These are phyloP conservation scores for Gandaritis pyraliata DNA, from an alignment of 2,888 invertebrate species.

Conservation along the genomic window DNA sequence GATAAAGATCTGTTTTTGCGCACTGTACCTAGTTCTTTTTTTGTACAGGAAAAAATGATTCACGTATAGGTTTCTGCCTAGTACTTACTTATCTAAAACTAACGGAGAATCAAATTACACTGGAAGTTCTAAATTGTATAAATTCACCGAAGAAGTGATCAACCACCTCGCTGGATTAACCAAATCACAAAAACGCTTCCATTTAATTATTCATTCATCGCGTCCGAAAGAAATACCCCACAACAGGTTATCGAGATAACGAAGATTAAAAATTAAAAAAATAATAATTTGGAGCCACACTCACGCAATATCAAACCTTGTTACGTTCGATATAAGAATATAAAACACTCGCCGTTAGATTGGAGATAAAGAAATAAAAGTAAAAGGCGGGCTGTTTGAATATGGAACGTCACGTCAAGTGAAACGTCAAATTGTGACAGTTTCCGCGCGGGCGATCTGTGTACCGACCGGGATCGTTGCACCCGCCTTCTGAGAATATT, in stretches of 20 bases:
- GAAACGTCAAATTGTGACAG: conserved; percentile 83
- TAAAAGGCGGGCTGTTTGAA: conserved; percentile 80
- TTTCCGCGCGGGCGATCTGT: conserved; percentile 78
- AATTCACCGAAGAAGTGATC: too few relatives aligned
- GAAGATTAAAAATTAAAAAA: conserved; percentile 70
- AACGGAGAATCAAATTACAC: too few relatives aligned
- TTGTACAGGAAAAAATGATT: too few relatives aligned
- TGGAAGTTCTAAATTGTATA: too few relatives aligned
- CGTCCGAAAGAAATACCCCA: conserved; percentile 77
- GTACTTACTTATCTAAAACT: too few relatives aligned
- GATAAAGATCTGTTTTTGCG: too few relatives aligned
- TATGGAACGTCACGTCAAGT: conserved; percentile 81
- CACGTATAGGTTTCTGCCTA: too few relatives aligned
- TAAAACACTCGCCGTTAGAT: conserved; percentile 63
- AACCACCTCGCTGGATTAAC: conserved; percentile 61
- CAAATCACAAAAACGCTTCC: conserved; percentile 75
- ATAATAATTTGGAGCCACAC: conserved; percentile 43
- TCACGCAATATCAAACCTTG: conserved; percentile 64
- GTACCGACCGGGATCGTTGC: conserved; percentile 60
- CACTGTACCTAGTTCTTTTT: too few relatives aligned
- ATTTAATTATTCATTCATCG: conserved; percentile 82
- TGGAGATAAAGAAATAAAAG: conserved; percentile 76
- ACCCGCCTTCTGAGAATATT: conserved; percentile 74
- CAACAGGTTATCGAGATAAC: conserved; percentile 79
- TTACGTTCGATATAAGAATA: conserved; percentile 45